These are phyloP conservation scores for Gallinago stenura DNA, from an alignment of 2,797 vertebrate genomes.

Conservation along the genomic window DNA sequence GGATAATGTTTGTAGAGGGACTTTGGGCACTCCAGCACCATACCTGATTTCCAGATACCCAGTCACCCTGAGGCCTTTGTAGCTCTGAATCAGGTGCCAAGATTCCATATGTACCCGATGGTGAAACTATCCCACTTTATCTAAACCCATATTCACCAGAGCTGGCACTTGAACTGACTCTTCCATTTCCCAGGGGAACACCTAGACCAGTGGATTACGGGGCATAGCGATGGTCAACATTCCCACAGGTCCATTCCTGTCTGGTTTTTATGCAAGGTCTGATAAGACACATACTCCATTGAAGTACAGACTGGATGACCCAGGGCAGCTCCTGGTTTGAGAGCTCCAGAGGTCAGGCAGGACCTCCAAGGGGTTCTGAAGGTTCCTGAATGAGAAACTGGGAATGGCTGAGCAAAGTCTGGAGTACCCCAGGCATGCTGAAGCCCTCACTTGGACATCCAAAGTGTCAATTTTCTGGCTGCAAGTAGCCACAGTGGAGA, in stretches of 20 bases:
- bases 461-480: neutral
- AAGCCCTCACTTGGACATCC: neutral
- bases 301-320: rapidly evolving
- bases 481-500: neutral
- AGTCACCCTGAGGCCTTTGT: neutral
- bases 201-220: neutral
- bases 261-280: neutral
- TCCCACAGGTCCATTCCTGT: neutral
- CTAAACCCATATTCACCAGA: neutral
- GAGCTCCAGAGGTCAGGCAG: neutral
- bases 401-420: neutral
- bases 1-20: neutral
- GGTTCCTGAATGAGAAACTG: neutral
- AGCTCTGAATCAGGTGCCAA: neutral
- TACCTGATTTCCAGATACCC: neutral
- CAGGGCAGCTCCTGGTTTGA: neutral
- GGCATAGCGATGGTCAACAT: neutral
- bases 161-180: neutral
- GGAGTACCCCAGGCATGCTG: neutral
- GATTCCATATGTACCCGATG: neutral
- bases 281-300: rapidly evolving
- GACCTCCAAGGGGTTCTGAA: neutral
- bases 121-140: neutral
- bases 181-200: neutral
- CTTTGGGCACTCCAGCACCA: neutral